Percentiles rank a stretch among this genome's conserved stretches.
Conservation (phyloP, 1,140 invertebrate genomes). For the Carposina sasakii region DNA sequence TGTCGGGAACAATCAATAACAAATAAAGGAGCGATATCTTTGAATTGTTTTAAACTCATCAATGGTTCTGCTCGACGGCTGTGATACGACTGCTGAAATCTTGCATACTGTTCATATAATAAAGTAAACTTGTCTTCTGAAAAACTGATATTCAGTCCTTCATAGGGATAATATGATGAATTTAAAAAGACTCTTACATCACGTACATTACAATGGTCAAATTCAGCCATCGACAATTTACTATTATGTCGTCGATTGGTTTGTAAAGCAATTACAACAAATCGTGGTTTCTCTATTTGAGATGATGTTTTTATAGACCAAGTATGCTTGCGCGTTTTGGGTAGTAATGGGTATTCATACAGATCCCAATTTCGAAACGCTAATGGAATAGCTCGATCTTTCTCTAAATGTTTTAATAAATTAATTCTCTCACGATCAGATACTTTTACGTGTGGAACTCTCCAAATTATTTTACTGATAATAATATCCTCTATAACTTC, state of each 20-base stretch:
- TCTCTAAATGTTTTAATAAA: conserved; percentile 27
- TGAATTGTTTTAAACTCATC: conserved; percentile 19
- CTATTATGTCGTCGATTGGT: conserved; percentile 13
- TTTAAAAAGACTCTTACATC: conserved; percentile 17
- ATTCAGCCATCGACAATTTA: neutral
- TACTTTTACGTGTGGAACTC: conserved; percentile 5
- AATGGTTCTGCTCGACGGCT: conserved; percentile 3
- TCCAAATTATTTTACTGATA: conserved; percentile 17
- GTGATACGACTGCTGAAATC: conserved; percentile 20
- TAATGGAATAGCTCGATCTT: conserved; percentile 27
- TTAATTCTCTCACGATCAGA: conserved; percentile 25
- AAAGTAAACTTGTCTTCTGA: conserved; percentile 13
- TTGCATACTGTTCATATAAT: conserved; percentile 17
- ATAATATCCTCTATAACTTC: conserved; percentile 5
- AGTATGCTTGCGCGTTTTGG: conserved; percentile 27
- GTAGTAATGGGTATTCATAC: conserved; percentile 49
- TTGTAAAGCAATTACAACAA: conserved; percentile 15
- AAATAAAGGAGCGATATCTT: conserved; percentile 22
- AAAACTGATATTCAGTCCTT: conserved; percentile 12
- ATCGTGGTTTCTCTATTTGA: conserved; percentile 38
- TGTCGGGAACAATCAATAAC: conserved; percentile 42
- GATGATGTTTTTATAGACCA: conserved; percentile 40
- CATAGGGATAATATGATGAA: conserved; percentile 15
- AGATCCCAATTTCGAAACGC: conserved; percentile 48
- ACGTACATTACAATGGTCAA: conserved; percentile 16